phyloP scores from a whole-genome alignment of 2,888 invertebrate species.

The Dicyrtoma fusca region DNA sequence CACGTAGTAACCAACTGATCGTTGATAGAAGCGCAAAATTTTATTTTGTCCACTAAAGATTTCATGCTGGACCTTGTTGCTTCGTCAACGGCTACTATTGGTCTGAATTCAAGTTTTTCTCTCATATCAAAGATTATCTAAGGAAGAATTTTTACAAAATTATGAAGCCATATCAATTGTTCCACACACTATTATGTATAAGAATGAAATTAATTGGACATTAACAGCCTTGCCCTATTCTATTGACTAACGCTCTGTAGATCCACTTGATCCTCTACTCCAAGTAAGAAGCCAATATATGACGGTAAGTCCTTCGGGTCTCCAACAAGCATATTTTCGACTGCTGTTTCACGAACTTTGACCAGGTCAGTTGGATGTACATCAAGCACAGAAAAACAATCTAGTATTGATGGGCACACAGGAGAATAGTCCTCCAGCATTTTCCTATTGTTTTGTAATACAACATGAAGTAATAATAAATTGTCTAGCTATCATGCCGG shows the following conservation, averaged over 20 bases:
- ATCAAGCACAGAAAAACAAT: conserved; percentile 28
- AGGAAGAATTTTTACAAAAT: not conserved
- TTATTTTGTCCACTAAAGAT: conserved; percentile 23
- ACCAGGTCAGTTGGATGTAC: conserved; percentile 14
- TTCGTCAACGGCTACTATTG: not conserved
- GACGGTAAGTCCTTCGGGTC: conserved; percentile 27
- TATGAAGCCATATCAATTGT: too few relatives aligned
- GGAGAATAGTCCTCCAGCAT: conserved; percentile 33
- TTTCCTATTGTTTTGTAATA: conserved; percentile 20
- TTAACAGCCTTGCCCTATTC: too few relatives aligned
- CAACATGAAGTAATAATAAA: too few relatives aligned
- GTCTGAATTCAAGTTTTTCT: conserved; percentile 26
- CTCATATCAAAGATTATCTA: conserved; percentile 27
- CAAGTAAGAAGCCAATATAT: conserved; percentile 28
- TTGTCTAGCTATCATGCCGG: too few relatives aligned
- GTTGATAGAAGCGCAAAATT: conserved; percentile 26
- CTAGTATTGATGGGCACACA: conserved; percentile 24
- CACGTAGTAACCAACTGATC: not conserved
- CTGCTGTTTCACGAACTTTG: conserved; percentile 11
- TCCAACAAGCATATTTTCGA: conserved; percentile 26
- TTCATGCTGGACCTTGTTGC: not conserved
- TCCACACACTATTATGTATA: not conserved
- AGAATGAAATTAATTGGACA: too few relatives aligned
- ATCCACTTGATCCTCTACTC: conserved; percentile 2
- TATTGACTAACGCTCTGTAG: conserved; percentile 10